Percentiles rank a stretch among this genome's conserved stretches.
Evolutionary conservation across 2,113 vertebrate species (phyloP).

Genomic region (Eurypyga helias): DNA sequence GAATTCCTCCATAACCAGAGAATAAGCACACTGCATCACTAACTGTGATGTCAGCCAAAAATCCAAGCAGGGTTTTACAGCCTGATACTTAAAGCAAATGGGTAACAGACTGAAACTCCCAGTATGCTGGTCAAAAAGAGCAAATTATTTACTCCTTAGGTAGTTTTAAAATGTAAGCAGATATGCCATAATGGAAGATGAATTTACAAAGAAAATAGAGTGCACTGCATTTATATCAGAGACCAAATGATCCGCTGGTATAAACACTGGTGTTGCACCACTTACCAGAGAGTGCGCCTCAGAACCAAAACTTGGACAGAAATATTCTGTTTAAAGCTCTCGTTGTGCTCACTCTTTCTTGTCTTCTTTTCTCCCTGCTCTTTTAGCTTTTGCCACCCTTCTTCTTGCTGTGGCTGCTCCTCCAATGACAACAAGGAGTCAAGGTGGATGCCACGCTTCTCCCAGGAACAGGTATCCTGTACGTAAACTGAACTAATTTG

Average conservation of each 20-base stretch:
- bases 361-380: background rate
- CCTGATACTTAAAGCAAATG: conserved; percentile 49
- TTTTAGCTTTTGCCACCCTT: background rate
- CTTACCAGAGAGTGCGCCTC: background rate
- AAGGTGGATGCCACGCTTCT: background rate
- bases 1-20: conserved; percentile 42
- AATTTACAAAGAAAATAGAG: background rate
- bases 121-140: background rate
- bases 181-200: background rate
- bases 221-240: background rate
- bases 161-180: conserved; percentile 26
- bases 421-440: background rate
- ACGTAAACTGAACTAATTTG: background rate
- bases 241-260: background rate
- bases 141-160: conserved; percentile 34
- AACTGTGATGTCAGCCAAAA: conserved; percentile 29
- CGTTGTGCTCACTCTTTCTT: background rate
- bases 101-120: conserved; percentile 40
- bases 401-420: background rate
- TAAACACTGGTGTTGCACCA: background rate
- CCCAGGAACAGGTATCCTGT: background rate
- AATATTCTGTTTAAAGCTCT: background rate
- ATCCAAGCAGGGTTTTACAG: background rate
- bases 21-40: conserved; percentile 33
- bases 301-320: background rate